These are phyloP conservation scores for Anas flavirostris DNA, from an alignment of 2,797 vertebrate genomes.

Conservation along the genomic window DNA sequence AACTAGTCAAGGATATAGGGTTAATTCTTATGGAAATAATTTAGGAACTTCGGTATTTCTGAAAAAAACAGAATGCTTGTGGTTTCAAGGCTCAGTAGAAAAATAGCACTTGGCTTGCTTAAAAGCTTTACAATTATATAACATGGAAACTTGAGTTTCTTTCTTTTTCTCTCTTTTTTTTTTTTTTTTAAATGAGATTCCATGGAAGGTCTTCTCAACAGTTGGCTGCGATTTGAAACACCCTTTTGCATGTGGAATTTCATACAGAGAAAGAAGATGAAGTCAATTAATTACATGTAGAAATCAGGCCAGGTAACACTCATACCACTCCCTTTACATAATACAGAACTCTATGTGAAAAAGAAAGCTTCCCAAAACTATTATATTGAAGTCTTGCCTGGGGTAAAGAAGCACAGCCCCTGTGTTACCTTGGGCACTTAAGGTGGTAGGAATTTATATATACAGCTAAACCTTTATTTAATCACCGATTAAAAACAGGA, in stretches of 20 bases:
- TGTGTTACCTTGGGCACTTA: background rate
- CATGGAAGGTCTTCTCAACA: background rate
- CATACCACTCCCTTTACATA: background rate
- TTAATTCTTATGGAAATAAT: background rate
- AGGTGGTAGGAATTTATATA: background rate
- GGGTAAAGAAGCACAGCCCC: background rate
- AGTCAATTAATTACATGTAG: background rate
- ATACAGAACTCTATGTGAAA: background rate
- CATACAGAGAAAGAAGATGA: background rate
- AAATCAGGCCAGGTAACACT: constrained; percentile 6
- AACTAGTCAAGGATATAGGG: background rate
- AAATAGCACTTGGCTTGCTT: background rate
- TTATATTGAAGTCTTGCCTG: background rate
- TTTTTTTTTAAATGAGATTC: background rate
- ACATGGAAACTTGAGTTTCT: background rate
- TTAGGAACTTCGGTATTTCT: background rate
- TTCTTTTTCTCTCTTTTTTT: too few species aligned
- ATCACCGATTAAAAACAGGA: background rate
- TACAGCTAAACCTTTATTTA: background rate
- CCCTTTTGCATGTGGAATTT: background rate
- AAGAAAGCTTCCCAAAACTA: constrained; percentile 18
- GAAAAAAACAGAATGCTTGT: background rate
- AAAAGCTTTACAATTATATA: background rate
- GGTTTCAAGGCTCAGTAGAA: background rate
- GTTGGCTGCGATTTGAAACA: background rate